A percentile compares a stretch with the other conserved stretches of the same genome.
These are phyloP conservation scores for Habropoda laboriosa DNA, from an alignment of 1,140 invertebrate species.

Conservation along the genomic window DNA sequence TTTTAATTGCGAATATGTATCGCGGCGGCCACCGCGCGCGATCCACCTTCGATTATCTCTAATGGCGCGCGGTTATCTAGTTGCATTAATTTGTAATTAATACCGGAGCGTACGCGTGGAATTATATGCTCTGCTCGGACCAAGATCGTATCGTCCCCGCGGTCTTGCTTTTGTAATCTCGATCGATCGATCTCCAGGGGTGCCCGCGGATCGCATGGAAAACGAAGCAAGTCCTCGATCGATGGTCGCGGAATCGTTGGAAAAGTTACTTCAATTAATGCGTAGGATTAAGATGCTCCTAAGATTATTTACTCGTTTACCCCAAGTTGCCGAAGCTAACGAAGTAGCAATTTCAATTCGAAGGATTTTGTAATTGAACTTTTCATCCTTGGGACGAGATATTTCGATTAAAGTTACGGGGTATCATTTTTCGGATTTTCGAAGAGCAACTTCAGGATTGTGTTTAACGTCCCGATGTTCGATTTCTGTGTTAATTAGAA, in stretches of 20 bases:
- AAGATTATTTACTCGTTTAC: too few relatives aligned
- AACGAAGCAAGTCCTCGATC: not conserved
- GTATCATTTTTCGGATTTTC: too few relatives aligned
- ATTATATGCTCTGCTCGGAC: conserved; percentile 66
- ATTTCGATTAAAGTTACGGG: too few relatives aligned
- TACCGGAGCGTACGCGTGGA: conserved; percentile 54
- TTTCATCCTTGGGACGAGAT: too few relatives aligned
- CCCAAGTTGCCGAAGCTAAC: too few relatives aligned
- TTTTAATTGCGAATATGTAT: conserved; percentile 34
- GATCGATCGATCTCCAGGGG: conserved; percentile 17
- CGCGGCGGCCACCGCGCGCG: not conserved
- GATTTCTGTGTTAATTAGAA: too few relatives aligned
- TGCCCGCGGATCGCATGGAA: not conserved
- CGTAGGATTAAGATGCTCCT: too few relatives aligned
- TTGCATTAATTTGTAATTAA: conserved; percentile 77
- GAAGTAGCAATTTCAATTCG: too few relatives aligned
- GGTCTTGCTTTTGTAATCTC: conserved; percentile 40
- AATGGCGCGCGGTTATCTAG: conserved; percentile 70
- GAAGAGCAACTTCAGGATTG: too few relatives aligned
- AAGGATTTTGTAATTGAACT: too few relatives aligned
- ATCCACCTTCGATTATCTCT: conserved; percentile 67
- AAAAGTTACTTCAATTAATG: not conserved
- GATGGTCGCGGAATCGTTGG: not conserved
- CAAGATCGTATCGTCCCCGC: conserved; percentile 30
- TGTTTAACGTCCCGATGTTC: too few relatives aligned